A percentile compares a stretch with the other conserved stretches of the same genome.
These are phyloP conservation scores for Tenthredo scrophulariae DNA, from an alignment of 2,888 invertebrate genomes.

Conservation along the genomic window DNA sequence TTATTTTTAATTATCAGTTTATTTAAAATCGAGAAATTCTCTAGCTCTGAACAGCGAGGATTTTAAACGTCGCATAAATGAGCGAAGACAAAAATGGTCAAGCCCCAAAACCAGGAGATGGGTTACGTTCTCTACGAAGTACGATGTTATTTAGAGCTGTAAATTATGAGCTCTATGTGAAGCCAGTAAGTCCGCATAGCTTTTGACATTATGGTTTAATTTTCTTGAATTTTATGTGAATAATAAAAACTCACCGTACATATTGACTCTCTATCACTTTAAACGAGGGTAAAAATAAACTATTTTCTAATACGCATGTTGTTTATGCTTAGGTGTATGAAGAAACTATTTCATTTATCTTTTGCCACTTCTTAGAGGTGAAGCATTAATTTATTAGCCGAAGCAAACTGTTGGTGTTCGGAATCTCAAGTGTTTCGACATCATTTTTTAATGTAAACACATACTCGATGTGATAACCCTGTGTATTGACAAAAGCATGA, in stretches of 20 bases:
- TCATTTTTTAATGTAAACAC: background rate
- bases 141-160: conserved; percentile 89
- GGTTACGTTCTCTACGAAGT: conserved; percentile 86
- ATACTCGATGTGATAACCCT: conserved; percentile 27
- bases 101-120: conserved; percentile 84
- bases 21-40: background rate
- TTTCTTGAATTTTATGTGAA: background rate
- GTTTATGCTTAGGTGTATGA: background rate
- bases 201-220: background rate
- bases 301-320: background rate
- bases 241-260: conserved; percentile 18
- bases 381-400: background rate
- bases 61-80: background rate
- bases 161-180: conserved; percentile 94
- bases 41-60: background rate
- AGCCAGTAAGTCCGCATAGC: conserved; percentile 85
- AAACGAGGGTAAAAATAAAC: too few species aligned
- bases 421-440: conserved; percentile 3
- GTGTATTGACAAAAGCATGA: conserved; percentile 17
- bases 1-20: background rate
- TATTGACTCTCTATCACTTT: background rate
- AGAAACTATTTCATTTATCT: background rate
- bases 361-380: background rate
- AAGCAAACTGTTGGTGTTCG: background rate
- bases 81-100: conserved; percentile 44